These are phyloP conservation scores for Cyclophora punctaria DNA, from an alignment of 2,888 invertebrate species.

Conservation along the genomic window DNA sequence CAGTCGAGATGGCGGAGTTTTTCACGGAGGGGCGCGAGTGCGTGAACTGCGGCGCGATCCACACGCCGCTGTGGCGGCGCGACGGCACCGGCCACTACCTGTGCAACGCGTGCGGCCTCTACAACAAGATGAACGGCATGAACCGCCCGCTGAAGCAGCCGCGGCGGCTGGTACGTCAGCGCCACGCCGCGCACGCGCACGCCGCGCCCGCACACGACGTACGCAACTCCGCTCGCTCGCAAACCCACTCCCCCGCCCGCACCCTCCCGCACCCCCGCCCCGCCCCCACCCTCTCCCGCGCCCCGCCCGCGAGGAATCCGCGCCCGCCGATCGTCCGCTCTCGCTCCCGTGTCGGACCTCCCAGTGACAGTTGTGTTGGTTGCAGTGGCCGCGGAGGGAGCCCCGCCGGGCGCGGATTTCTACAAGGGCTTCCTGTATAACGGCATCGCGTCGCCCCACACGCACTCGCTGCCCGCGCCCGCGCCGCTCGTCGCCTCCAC, in stretches of 20 bases:
- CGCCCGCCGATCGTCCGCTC: slow-evolving; percentile 55
- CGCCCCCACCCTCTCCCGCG: slow-evolving; percentile 16
- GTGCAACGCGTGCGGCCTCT: slow-evolving; percentile 99
- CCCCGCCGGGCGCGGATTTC: slow-evolving; percentile 88
- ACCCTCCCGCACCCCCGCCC: slow-evolving; percentile 20
- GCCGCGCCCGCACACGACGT: slow-evolving; percentile 53
- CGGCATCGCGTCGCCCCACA: slow-evolving; percentile 67
- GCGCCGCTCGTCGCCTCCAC: slow-evolving; percentile 44
- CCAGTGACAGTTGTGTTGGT: slow-evolving; percentile 62
- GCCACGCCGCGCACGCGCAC: slow-evolving; percentile 59
- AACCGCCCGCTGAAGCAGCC: slow-evolving; percentile 98
- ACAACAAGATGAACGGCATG: slow-evolving; percentile 99
- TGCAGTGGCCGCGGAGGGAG: slow-evolving; percentile 89
- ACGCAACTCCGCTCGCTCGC: slow-evolving; percentile 42
- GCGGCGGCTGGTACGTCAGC: slow-evolving; percentile 94
- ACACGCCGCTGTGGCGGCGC: slow-evolving; percentile 98
- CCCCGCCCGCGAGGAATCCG: slow-evolving; percentile 42
- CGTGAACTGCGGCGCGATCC: slow-evolving; percentile 97
- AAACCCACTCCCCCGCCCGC: slow-evolving; percentile 24
- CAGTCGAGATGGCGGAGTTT: slow-evolving; percentile 82
- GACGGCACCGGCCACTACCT: slow-evolving; percentile 99
- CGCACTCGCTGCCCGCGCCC: slow-evolving; percentile 40
- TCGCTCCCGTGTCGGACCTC: slow-evolving; percentile 20
- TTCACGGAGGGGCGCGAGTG: slow-evolving; percentile 96
- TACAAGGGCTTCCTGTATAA: slow-evolving; percentile 90